Percentiles rank a stretch among this genome's conserved stretches.
Evolutionary conservation across 2,797 vertebrate genomes (phyloP).

Genomic region (Alca torda): DNA sequence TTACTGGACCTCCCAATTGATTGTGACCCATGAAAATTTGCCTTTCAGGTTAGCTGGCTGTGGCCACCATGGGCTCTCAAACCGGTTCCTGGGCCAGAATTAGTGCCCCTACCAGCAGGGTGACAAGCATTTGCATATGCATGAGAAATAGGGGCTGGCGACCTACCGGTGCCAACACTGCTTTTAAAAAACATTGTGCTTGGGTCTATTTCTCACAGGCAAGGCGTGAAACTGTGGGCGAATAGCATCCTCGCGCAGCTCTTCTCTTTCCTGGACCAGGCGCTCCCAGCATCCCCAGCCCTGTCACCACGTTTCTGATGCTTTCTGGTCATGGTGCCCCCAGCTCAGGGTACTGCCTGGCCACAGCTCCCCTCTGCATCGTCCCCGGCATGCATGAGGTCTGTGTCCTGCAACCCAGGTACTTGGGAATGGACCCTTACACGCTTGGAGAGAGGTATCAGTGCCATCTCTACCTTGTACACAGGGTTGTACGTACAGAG

Average conservation of each 20-base stretch:
- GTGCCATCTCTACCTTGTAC: background rate
- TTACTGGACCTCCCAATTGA: background rate
- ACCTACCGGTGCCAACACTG: background rate
- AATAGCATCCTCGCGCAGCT: background rate
- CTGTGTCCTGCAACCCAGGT: background rate
- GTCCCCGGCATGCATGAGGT: fast-evolving
- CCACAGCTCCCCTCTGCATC: background rate
- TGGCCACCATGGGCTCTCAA: background rate
- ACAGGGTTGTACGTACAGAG: background rate
- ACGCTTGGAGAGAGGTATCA: background rate
- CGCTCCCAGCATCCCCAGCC: background rate
- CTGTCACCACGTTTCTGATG: background rate
- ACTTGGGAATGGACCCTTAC: background rate
- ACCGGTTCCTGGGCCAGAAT: background rate
- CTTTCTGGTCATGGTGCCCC: background rate
- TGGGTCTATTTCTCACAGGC: background rate
- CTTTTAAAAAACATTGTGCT: background rate
- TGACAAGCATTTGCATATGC: fast-evolving
- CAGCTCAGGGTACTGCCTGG: no score
- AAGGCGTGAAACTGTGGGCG: fast-evolving
- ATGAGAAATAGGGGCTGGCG: background rate
- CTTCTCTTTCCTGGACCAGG: background rate
- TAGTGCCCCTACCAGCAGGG: background rate
- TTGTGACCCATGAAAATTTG: background rate
- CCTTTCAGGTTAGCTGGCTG: background rate